phyloP scores from a whole-genome alignment of 1,140 invertebrate species.

The Campoletis sonorensis region DNA sequence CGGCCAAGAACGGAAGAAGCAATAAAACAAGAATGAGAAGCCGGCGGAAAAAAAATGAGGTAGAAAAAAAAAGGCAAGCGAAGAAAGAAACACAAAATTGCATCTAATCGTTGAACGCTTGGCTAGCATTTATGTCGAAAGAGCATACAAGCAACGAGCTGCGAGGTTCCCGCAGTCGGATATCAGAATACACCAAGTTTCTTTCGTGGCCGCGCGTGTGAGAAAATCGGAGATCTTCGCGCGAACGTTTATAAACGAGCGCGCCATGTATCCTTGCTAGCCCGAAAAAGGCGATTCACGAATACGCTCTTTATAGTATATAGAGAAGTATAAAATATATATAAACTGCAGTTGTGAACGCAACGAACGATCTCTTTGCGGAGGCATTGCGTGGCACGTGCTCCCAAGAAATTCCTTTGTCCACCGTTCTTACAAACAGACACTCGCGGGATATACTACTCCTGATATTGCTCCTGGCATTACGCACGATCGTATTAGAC shows the following conservation, averaged over 20 bases:
- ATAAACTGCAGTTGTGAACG: conserved; percentile 22
- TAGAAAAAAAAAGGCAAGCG: neutral
- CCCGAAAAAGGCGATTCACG: conserved; percentile 46
- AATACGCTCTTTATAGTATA: conserved; percentile 20
- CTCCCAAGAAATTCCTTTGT: conserved; percentile 49
- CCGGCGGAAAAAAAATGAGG: neutral
- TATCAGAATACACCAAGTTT: conserved; percentile 22
- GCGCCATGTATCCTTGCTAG: conserved; percentile 20
- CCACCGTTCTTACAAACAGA: neutral
- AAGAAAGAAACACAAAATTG: conserved; percentile 2
- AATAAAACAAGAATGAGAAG: neutral
- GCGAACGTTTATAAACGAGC: conserved; percentile 28
- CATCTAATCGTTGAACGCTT: conserved; percentile 8
- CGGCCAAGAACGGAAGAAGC: conserved; percentile 14
- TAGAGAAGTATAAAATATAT: neutral
- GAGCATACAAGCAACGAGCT: neutral
- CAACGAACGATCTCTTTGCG: conserved; percentile 26
- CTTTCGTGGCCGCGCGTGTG: conserved; percentile 24
- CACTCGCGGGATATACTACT: neutral
- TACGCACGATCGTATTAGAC: conserved; percentile 28
- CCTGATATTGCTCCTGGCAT: conserved; percentile 5
- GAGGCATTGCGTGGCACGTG: conserved; percentile 29
- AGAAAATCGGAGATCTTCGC: conserved; percentile 28
- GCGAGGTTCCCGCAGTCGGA: neutral
- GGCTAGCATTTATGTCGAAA: conserved; percentile 1